Conservation (phyloP, 2,888 invertebrate species). For the Ennomos erosarius region DNA sequence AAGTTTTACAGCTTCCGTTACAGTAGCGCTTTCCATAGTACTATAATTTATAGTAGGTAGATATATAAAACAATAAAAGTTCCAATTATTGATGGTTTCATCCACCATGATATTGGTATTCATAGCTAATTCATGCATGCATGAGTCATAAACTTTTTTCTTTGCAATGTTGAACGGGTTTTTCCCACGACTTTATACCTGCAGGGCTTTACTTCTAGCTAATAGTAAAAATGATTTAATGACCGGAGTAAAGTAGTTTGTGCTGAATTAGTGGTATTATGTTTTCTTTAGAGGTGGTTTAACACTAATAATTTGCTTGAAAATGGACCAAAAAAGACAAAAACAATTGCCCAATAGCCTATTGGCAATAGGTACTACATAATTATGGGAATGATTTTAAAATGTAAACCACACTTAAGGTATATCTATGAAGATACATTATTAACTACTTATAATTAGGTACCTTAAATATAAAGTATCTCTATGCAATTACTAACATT, state of each 20-base stretch:
- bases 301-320: constrained; percentile 9
- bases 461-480: too few relatives aligned
- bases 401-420: too few relatives aligned
- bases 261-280: constrained; percentile 16
- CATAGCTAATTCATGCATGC: constrained; percentile 34
- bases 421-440: too few relatives aligned
- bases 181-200: constrained; percentile 59
- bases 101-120: constrained; percentile 8
- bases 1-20: constrained; percentile 8
- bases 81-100: constrained; percentile 5
- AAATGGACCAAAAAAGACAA: too few relatives aligned
- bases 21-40: constrained; percentile 14
- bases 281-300: constrained; percentile 13
- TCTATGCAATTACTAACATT: too few relatives aligned
- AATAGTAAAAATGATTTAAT: constrained; percentile 50
- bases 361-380: too few relatives aligned
- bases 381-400: too few relatives aligned
- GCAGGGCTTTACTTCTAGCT: constrained; percentile 57
- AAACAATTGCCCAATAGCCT: too few relatives aligned
- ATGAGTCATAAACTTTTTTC: constrained; percentile 62
- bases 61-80: constrained; percentile 1
- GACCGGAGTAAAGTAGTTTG: constrained; percentile 33
- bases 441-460: too few relatives aligned
- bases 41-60: constrained; percentile 1
- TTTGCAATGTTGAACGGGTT: constrained; percentile 50